A percentile compares a stretch with the other conserved stretches of the same genome.
Conservation (phyloP, 2,888 invertebrate species). For the Isoperla grammatica region DNA sequence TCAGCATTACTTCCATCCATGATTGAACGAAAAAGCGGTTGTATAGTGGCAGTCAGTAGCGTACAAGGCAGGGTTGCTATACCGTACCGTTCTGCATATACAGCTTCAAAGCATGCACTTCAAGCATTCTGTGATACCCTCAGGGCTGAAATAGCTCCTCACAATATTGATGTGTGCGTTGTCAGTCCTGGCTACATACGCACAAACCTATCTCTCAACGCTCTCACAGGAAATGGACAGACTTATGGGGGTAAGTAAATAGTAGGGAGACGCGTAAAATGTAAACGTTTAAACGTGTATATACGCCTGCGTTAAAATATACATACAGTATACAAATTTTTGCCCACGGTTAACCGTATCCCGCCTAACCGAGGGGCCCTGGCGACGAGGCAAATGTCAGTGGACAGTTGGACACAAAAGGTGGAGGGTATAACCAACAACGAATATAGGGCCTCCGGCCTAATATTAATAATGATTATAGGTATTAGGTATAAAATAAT, state of each 20-base stretch:
- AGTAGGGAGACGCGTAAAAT: too few species aligned
- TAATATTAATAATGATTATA: too few species aligned
- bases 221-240: slow-evolving; percentile 74
- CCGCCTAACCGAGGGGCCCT: too few species aligned
- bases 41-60: slow-evolving; percentile 85
- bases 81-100: slow-evolving; percentile 81
- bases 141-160: slow-evolving; percentile 74
- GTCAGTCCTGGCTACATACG: slow-evolving; percentile 86
- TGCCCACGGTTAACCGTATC: too few species aligned
- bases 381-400: too few species aligned
- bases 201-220: slow-evolving; percentile 89
- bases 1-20: slow-evolving; percentile 77
- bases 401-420: too few species aligned
- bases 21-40: slow-evolving; percentile 68
- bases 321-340: too few species aligned
- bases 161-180: slow-evolving; percentile 79
- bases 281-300: too few species aligned
- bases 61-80: slow-evolving; percentile 89
- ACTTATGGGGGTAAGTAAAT: slow-evolving; percentile 61
- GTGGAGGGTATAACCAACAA: too few species aligned
- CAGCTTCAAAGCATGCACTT: slow-evolving; percentile 90
- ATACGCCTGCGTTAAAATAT: slow-evolving; percentile 18
- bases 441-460: too few species aligned
- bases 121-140: slow-evolving; percentile 91
- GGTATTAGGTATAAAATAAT: too few species aligned